Conservation (phyloP, 1,140 invertebrate species). For the Monomorium pharaonis region DNA sequence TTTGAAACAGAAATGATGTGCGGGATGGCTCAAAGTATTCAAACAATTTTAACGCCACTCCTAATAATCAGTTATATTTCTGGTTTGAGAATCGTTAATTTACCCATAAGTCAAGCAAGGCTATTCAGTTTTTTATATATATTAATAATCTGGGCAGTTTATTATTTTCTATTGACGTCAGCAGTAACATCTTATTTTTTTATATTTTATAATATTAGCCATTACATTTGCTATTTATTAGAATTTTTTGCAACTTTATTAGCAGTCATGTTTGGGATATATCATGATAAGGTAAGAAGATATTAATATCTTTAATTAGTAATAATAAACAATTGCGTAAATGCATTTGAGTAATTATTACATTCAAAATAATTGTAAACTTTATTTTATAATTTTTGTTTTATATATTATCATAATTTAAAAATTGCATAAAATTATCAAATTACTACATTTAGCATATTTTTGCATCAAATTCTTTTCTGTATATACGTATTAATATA, state of each 20-base stretch:
- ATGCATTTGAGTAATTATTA: no score
- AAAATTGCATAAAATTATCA: no score
- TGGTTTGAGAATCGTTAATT: slow-evolving; percentile 5
- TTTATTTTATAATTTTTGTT: no score
- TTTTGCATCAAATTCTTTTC: no score
- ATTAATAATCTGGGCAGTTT: not conserved
- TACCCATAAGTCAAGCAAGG: not conserved
- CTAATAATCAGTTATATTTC: not conserved
- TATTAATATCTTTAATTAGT: not conserved
- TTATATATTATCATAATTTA: no score
- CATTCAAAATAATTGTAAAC: no score
- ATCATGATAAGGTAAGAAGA: slow-evolving; percentile 9
- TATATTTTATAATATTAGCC: not conserved
- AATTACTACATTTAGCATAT: no score
- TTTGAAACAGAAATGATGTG: not conserved
- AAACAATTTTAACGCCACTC: not conserved
- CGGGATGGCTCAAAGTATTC: not conserved
- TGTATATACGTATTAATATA: no score
- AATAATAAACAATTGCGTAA: not conserved
- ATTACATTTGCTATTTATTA: not conserved
- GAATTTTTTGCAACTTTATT: not conserved
- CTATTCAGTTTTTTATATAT: slow-evolving; percentile 1
- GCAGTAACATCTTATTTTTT: no score
- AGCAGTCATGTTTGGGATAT: not conserved
- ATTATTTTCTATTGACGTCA: not conserved